These are phyloP conservation scores for Ceratotherium simum DNA, from an alignment of 2,113 vertebrate genomes.

Conservation along the genomic window DNA sequence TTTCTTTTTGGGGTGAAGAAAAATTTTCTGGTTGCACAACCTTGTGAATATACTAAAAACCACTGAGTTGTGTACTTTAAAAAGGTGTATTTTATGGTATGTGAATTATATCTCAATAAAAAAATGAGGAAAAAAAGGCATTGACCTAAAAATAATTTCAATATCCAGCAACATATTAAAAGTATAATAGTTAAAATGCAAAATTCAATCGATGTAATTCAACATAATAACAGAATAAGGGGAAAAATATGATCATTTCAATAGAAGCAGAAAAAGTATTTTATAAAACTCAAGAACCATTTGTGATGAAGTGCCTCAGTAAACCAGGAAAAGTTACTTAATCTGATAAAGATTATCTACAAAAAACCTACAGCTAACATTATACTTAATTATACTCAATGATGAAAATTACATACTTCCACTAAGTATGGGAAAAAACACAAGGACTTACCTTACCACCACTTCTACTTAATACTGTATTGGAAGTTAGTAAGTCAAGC, in stretches of 20 bases:
- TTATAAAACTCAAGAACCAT: not conserved
- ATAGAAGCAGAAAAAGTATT: not conserved
- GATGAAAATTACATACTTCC: slow-evolving; percentile 36
- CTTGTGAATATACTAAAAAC: slow-evolving; percentile 44
- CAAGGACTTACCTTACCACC: not conserved
- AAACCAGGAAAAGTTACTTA: not conserved
- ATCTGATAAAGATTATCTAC: slow-evolving; percentile 21
- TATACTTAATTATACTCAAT: not conserved
- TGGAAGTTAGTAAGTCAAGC: not conserved
- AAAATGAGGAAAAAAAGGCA: not conserved
- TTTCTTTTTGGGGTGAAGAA: not conserved
- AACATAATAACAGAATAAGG: not conserved
- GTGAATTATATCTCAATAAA: not conserved
- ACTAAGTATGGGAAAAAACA: not conserved
- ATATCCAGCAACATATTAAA: slow-evolving; percentile 18
- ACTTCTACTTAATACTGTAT: slow-evolving; percentile 30
- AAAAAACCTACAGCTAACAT: not conserved
- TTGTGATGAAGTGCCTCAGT: not conserved
- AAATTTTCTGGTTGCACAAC: not conserved
- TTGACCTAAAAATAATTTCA: not conserved
- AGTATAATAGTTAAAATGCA: not conserved
- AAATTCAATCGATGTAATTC: not conserved
- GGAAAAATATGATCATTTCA: not conserved
- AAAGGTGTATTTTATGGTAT: not conserved
- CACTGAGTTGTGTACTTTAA: not conserved